phyloP scores from a whole-genome alignment of 2,113 vertebrate genomes.

The Notarius quadriscutis region DNA sequence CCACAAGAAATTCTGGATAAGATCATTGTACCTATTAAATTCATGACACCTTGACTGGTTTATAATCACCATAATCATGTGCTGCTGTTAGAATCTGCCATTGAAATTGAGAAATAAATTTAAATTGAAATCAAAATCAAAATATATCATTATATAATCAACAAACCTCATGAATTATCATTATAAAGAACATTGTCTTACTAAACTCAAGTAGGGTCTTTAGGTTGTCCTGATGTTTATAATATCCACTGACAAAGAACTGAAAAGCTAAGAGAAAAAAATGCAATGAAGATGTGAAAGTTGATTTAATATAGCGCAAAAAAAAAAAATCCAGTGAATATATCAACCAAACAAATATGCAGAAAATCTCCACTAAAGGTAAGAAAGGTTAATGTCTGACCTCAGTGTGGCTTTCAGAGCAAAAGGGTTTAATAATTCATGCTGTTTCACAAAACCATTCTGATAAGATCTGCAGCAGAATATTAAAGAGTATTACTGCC shows the following conservation, averaged over 20 bases:
- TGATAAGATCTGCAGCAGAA: slow-evolving; percentile 19
- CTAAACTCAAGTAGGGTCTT: neutral
- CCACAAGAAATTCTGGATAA: neutral
- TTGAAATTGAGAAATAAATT: neutral
- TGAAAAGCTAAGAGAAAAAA: neutral
- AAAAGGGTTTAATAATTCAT: slow-evolving; percentile 33
- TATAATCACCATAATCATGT: slow-evolving; percentile 23
- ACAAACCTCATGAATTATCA: neutral
- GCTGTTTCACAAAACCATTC: slow-evolving; percentile 22
- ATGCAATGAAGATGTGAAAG: neutral
- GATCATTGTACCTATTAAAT: slow-evolving; percentile 20
- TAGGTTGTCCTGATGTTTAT: neutral
- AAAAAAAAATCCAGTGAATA: neutral
- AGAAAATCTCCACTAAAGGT: neutral
- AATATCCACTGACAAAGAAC: neutral
- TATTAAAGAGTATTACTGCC: slow-evolving; percentile 10
- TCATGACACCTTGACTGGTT: slow-evolving; percentile 11
- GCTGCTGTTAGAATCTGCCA: slow-evolving; percentile 4
- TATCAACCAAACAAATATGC: neutral
- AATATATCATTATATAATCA: neutral
- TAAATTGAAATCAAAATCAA: too few relatives aligned
- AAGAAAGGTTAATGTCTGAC: slow-evolving; percentile 34
- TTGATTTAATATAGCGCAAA: neutral
- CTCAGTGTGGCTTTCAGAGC: slow-evolving; percentile 14
- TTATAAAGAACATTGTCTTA: neutral